Evolutionary conservation across 2,888 invertebrate species (phyloP).

Genomic region (Esperia sulphurella): DNA sequence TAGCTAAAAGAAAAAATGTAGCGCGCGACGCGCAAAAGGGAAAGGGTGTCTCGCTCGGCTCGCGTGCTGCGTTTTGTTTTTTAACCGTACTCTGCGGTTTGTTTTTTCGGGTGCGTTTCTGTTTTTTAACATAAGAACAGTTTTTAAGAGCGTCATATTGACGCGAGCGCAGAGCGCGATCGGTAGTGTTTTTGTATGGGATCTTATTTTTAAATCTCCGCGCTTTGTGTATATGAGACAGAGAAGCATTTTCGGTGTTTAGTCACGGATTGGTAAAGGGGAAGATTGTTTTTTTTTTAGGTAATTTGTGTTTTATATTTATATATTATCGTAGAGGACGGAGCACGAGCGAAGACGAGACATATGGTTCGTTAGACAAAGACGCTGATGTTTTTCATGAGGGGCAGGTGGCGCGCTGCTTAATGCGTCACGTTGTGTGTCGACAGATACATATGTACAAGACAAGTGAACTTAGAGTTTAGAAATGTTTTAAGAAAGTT

Average conservation of each 20-base stretch:
- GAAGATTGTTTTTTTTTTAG: slow-evolving; percentile 52
- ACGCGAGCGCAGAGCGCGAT: slow-evolving; percentile 62
- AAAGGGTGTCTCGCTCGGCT: slow-evolving; percentile 71
- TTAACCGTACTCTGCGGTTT: slow-evolving; percentile 74
- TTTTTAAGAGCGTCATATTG: slow-evolving; percentile 75
- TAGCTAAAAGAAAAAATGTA: slow-evolving; percentile 66
- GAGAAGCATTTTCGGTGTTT: slow-evolving; percentile 59
- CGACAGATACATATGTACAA: slow-evolving; percentile 3
- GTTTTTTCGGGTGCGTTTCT: slow-evolving; percentile 73
- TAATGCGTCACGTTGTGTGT: slow-evolving; percentile 21
- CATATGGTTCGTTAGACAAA: slow-evolving; percentile 68
- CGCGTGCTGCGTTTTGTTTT: slow-evolving; percentile 77
- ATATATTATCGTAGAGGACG: slow-evolving; percentile 39
- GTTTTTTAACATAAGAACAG: slow-evolving; percentile 75
- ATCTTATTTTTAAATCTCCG: slow-evolving; percentile 71
- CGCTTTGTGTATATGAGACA: slow-evolving; percentile 58
- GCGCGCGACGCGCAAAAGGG: slow-evolving; percentile 76
- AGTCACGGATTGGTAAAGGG: slow-evolving; percentile 67
- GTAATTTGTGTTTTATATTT: slow-evolving; percentile 44
- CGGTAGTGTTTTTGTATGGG: slow-evolving; percentile 54
- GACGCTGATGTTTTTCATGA: slow-evolving; percentile 38
- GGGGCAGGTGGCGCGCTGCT: slow-evolving; percentile 42
- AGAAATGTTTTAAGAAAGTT: not conserved
- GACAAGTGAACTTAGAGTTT: not conserved
- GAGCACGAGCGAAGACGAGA: slow-evolving; percentile 51